These are phyloP conservation scores for Apis dorsata DNA, from an alignment of 1,140 invertebrate species.

Conservation along the genomic window DNA sequence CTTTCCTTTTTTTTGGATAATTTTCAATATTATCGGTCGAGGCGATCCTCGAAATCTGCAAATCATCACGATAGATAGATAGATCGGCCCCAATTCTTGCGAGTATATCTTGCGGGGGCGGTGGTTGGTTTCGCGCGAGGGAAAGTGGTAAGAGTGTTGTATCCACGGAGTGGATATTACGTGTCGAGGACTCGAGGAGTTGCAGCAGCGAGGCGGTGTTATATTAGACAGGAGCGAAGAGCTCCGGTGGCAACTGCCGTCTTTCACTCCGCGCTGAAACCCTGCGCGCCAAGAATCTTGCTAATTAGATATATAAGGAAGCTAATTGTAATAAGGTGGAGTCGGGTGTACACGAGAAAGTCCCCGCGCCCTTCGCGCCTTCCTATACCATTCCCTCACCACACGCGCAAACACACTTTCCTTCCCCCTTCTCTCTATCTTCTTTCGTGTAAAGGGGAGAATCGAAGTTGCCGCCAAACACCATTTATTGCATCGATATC, in stretches of 20 bases:
- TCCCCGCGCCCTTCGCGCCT: slow-evolving; percentile 31
- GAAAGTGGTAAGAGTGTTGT: slow-evolving; percentile 33
- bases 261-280: slow-evolving; percentile 73
- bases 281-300: slow-evolving; percentile 73
- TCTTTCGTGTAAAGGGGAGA: no score
- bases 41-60: slow-evolving; percentile 54
- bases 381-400: not conserved
- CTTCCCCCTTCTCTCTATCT: not conserved
- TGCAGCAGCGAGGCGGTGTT: slow-evolving; percentile 58
- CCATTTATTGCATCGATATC: no score
- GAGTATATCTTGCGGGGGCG: no score
- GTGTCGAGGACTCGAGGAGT: slow-evolving; percentile 53
- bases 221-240: slow-evolving; percentile 72
- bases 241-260: slow-evolving; percentile 75
- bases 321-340: slow-evolving; percentile 77
- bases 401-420: slow-evolving; percentile 49
- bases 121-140: not conserved
- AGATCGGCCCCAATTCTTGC: no score
- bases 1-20: slow-evolving; percentile 17
- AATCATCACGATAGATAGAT: no score
- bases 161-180: slow-evolving; percentile 59
- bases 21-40: slow-evolving; percentile 50
- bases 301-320: slow-evolving; percentile 78
- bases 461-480: no score
- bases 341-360: slow-evolving; percentile 71